Evolutionary conservation across 92 coral and sea anemone genomes (phyloP).

Genomic region (Epizoanthus illoricatus): DNA sequence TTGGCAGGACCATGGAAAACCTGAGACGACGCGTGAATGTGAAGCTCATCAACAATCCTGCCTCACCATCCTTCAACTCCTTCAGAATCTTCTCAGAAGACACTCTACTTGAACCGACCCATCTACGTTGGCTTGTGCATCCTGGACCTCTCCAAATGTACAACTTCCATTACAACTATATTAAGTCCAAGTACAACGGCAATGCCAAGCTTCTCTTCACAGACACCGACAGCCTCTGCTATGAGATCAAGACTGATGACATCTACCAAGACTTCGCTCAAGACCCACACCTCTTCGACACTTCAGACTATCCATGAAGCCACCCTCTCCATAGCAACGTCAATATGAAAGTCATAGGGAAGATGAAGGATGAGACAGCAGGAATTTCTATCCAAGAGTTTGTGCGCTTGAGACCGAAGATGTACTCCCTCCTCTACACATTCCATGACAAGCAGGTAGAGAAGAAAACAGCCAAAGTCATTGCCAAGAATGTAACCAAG

Average conservation of each 20-base stretch:
- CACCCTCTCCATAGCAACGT: neutral
- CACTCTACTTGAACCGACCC: conserved; percentile 17
- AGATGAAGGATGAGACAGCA: too few relatives aligned
- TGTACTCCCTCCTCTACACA: conserved; percentile 48
- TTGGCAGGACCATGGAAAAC: neutral
- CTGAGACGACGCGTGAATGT: conserved; percentile 20
- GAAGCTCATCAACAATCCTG: conserved; percentile 18
- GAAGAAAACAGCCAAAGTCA: conserved; percentile 49
- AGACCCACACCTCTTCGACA: conserved; percentile 39
- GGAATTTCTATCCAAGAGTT: conserved; percentile 46
- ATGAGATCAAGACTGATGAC: conserved; percentile 34
- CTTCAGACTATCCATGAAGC: conserved; percentile 31
- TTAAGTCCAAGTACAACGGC: conserved; percentile 30
- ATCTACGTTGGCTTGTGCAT: conserved; percentile 34
- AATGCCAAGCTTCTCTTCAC: conserved; percentile 49
- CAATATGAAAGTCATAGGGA: conserved; percentile 36
- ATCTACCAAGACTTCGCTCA: conserved; percentile 27
- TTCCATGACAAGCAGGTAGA: conserved; percentile 37
- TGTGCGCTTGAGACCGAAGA: conserved; percentile 50
- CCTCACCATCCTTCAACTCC: conserved; percentile 34
- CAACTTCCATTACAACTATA: conserved; percentile 45
- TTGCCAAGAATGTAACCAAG: conserved; percentile 37
- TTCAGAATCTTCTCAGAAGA: conserved; percentile 36
- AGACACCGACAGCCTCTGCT: conserved; percentile 49
- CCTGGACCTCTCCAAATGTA: conserved; percentile 57